A percentile compares a stretch with the other conserved stretches of the same genome.
phyloP scores from a whole-genome alignment of 2,797 vertebrate genomes.

The Epinephelus coioides region DNA sequence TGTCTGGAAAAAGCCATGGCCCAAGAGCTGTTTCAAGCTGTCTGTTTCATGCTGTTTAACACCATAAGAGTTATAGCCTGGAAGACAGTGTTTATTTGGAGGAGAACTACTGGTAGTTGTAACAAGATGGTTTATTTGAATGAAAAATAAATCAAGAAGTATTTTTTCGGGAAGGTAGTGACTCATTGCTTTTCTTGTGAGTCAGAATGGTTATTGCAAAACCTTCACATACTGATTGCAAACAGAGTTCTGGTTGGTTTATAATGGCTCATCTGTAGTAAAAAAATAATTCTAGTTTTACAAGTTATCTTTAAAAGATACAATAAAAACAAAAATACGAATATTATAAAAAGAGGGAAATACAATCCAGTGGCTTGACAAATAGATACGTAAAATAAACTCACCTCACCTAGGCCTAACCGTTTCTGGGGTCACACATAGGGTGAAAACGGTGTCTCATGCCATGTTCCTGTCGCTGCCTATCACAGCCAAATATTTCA shows the following conservation, averaged over 20 bases:
- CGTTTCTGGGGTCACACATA: constrained; percentile 26
- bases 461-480: constrained; percentile 60
- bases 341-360: background rate
- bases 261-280: background rate
- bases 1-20: constrained; percentile 5
- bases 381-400: background rate
- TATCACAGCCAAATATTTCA: constrained; percentile 73
- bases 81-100: constrained; percentile 44
- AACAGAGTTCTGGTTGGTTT: constrained; percentile 1
- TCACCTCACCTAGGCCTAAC: constrained; percentile 13
- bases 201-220: constrained; percentile 40
- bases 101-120: constrained; percentile 25
- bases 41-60: constrained; percentile 30
- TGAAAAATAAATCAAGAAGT: constrained; percentile 38
- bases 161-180: constrained; percentile 16
- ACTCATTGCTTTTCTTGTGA: constrained; percentile 33
- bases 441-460: constrained; percentile 47
- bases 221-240: background rate
- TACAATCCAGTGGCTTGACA: background rate
- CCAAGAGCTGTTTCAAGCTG: constrained; percentile 26
- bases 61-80: constrained; percentile 7
- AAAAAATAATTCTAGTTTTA: background rate
- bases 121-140: constrained; percentile 38
- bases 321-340: background rate
- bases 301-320: background rate